Conservation (phyloP, 2,797 vertebrate genomes). For the Sebastolobus altivelis region DNA sequence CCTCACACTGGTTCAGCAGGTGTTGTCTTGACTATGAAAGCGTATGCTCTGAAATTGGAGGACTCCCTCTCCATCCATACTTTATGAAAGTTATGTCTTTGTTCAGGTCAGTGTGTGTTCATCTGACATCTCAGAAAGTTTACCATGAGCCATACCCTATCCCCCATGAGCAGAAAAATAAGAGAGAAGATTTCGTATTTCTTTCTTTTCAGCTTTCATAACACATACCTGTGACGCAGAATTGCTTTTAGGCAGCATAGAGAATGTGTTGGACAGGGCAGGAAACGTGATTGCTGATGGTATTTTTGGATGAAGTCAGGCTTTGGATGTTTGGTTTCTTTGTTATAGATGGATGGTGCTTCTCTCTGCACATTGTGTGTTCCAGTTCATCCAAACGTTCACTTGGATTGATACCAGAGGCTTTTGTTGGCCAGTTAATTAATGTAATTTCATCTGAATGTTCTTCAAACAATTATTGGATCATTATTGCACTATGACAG, state of each 20-base stretch:
- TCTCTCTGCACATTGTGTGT: not conserved
- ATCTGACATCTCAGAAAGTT: not conserved
- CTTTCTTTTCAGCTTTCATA: not conserved
- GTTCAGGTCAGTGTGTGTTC: not conserved
- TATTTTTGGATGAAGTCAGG: slow-evolving; percentile 2
- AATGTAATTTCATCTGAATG: not conserved
- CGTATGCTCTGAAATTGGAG: not conserved
- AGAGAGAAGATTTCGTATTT: not conserved
- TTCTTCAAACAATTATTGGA: not conserved
- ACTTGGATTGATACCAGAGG: not conserved
- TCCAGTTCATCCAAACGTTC: not conserved
- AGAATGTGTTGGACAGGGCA: not conserved
- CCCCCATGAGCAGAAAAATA: not conserved
- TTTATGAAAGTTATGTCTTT: not conserved
- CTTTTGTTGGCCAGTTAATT: not conserved
- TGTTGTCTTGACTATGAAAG: not conserved
- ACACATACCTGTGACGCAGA: not conserved
- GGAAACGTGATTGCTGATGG: not conserved
- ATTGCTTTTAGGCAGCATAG: not conserved
- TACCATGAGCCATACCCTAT: not conserved
- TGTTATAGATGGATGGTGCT: not conserved
- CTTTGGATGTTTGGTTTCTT: not conserved
- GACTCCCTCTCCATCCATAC: not conserved
- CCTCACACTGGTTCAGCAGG: not conserved
- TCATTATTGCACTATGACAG: not conserved